Percentiles rank a stretch among this genome's conserved stretches.
These are phyloP conservation scores for Brenthis daphne DNA, from an alignment of 2,888 invertebrate species.

Conservation along the genomic window DNA sequence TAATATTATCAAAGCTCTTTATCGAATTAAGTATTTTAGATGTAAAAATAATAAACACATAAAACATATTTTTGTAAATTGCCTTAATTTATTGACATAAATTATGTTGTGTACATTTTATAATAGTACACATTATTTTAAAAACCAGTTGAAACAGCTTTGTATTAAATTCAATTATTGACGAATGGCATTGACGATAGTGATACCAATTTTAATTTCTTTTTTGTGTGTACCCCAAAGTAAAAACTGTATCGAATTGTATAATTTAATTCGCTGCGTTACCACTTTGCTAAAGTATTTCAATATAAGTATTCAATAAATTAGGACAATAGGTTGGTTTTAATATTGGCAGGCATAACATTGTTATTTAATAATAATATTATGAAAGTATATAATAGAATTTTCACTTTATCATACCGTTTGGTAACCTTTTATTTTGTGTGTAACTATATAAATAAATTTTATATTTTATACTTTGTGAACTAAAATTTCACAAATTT, in stretches of 20 bases:
- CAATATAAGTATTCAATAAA: conserved; percentile 7
- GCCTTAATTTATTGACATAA: too few relatives aligned
- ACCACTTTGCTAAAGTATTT: conserved; percentile 7
- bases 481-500: too few relatives aligned
- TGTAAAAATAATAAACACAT: too few relatives aligned
- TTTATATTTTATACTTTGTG: too few relatives aligned
- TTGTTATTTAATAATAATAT: not conserved
- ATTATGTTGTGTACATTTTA: too few relatives aligned
- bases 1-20: too few relatives aligned
- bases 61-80: too few relatives aligned
- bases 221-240: conserved; percentile 15
- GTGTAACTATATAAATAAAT: not conserved
- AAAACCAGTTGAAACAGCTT: conserved; percentile 18
- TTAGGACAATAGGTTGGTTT: conserved; percentile 10
- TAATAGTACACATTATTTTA: too few relatives aligned
- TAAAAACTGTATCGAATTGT: conserved; percentile 24
- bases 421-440: not conserved
- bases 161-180: conserved; percentile 25
- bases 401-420: not conserved
- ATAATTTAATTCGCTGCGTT: conserved; percentile 18
- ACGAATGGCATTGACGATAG: conserved; percentile 28
- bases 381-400: conserved; percentile 3
- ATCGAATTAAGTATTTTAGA: too few relatives aligned
- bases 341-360: not conserved
- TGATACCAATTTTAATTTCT: conserved; percentile 27